A percentile compares a stretch with the other conserved stretches of the same genome.
These are phyloP conservation scores for Chloroceryle inda DNA, from an alignment of 2,797 vertebrate species.

Conservation along the genomic window DNA sequence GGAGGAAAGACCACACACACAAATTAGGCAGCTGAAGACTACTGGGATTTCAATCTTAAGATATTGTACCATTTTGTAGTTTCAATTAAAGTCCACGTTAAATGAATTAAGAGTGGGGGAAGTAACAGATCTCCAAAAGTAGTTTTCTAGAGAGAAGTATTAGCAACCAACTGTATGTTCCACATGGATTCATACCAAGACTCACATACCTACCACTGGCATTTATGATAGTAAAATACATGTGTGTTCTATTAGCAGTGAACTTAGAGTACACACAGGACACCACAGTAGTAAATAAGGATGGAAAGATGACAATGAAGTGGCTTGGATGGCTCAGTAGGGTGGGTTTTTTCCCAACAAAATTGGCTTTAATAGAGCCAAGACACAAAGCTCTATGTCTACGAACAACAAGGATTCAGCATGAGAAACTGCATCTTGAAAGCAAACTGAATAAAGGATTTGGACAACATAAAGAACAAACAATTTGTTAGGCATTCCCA, in stretches of 20 bases:
- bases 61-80: not conserved
- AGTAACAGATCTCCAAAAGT: not conserved
- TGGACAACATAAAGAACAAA: not conserved
- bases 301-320: not conserved
- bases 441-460: not conserved
- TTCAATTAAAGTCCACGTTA: not conserved
- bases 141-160: not conserved
- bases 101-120: not conserved
- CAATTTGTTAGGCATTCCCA: slow-evolving; percentile 18
- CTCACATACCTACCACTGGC: not conserved
- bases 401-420: not conserved
- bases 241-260: not conserved
- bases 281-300: not conserved
- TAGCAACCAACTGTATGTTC: not conserved
- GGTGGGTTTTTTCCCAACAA: not conserved
- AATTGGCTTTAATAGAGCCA: not conserved
- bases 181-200: not conserved
- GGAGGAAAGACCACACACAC: not conserved
- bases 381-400: not conserved
- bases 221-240: not conserved
- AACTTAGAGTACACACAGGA: not conserved
- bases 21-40: not conserved
- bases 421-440: not conserved
- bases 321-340: not conserved
- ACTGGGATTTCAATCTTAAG: not conserved